Evolutionary conservation across 2,888 invertebrate species (phyloP), one percentile per base, ranked within the genome.

Genomic region (Neoaliturus tenellus): DNA sequence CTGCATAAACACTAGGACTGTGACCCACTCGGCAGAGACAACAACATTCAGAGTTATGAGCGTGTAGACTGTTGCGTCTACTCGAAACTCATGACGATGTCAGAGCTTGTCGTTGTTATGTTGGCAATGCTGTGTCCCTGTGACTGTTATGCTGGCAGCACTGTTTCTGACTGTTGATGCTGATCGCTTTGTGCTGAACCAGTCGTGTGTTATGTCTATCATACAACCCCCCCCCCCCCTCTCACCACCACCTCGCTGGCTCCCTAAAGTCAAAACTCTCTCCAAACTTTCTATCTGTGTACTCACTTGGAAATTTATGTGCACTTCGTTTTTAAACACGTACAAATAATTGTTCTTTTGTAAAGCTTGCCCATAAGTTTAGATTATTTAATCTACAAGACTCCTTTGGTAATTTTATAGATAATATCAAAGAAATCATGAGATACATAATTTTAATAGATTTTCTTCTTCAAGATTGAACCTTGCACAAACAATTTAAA

Each of bases 81-180:
- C 8, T 62, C 62, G 14, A 0, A 28, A 62, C 31, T 62, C 31
- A 28, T 10, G 62, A 62, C 31, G 17, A 62, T 62, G 62, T 8
- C 62, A 28, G 55, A 17, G 44, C 44, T 17, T 48, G 48, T 3
- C 51, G 39, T 12, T 6, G n/a, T n/a, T n/a, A n/a, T n/a, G n/a
- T n/a, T n/a, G n/a, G n/a, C n/a, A n/a, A n/a, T 6, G 39, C 12
- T 23, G 51, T 8, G 23, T 51, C 4, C 31, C 62, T 62, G 62
- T 28, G 28, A 17, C 62, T 62, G 62, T 28, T 62, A 62, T 62
- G 62, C 14, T 62, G 62, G 62, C 62, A 62, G 8, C 17, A 62
- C 17, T 8, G 5, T 62, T 8, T 62, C 14, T 48, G 48, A 12
- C 17, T 35, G 35, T 10, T 35, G 35, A 35, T 62, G 62, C 31